A percentile compares a stretch with the other conserved stretches of the same genome.
These are phyloP conservation scores for Macropus fuliginosus DNA, from an alignment of 2,797 vertebrate genomes.

Conservation along the genomic window DNA sequence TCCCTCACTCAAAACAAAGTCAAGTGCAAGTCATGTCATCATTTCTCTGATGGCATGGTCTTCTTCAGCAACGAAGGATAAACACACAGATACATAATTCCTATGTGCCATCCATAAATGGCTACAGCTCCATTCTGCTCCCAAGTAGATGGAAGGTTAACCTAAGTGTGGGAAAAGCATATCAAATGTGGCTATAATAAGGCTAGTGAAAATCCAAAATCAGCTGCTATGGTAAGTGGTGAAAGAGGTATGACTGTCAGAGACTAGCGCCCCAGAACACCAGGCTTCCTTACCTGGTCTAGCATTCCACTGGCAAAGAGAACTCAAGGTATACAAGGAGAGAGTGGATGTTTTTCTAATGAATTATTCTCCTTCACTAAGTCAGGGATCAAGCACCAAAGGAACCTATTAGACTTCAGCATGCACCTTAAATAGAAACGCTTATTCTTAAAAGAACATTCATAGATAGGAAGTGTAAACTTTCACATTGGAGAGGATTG, in stretches of 20 bases:
- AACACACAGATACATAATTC: not conserved
- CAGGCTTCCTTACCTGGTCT: conserved; percentile 68
- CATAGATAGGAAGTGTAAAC: conserved; percentile 43
- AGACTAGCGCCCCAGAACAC: conserved; percentile 59
- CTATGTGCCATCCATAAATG: not conserved
- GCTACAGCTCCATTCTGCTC: not conserved
- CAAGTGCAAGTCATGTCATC: too few relatives aligned
- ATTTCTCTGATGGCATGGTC: too few relatives aligned
- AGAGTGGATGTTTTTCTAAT: conserved; percentile 62
- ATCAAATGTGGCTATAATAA: not conserved
- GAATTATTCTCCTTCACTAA: conserved; percentile 32
- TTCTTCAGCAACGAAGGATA: too few relatives aligned
- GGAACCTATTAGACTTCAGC: not conserved
- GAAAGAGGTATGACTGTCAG: conserved; percentile 8
- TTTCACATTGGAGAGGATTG: not conserved
- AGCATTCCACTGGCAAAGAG: conserved; percentile 58
- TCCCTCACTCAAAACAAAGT: too few relatives aligned
- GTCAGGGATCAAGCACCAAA: conserved; percentile 47
- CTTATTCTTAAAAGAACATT: conserved; percentile 30
- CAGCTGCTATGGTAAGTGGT: not conserved
- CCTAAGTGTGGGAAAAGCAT: not conserved
- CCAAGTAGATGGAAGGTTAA: not conserved
- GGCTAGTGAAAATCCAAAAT: not conserved
- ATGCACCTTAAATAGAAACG: not conserved
- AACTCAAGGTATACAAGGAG: conserved; percentile 55